Conservation (phyloP, 2,888 invertebrate genomes). For the Tetrapedia diversipes region DNA sequence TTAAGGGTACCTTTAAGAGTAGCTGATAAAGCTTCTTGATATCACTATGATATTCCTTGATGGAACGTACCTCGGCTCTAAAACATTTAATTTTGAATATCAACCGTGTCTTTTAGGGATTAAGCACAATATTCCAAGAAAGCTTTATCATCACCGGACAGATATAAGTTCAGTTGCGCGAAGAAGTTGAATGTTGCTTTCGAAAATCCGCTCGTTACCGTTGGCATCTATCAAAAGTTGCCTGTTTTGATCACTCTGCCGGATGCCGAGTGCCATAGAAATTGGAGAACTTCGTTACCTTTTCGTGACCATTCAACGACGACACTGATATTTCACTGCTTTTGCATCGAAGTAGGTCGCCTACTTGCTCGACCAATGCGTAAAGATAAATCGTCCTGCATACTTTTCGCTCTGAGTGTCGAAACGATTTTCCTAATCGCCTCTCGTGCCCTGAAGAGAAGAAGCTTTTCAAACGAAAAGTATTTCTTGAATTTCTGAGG, state of each 20-base stretch:
- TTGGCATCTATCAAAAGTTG: constrained; percentile 4
- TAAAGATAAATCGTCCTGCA: constrained; percentile 1
- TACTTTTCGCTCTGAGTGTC: background rate
- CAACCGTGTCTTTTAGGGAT: constrained; percentile 18
- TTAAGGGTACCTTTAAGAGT: background rate
- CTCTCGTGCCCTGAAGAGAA: background rate
- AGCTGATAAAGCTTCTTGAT: constrained; percentile 25
- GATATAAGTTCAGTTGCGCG: background rate
- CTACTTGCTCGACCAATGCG: background rate
- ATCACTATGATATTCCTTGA: constrained; percentile 25
- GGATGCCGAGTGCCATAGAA: background rate
- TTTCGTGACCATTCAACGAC: background rate
- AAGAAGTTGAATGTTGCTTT: constrained; percentile 14
- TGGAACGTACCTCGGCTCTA: background rate
- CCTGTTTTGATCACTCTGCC: background rate
- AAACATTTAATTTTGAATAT: constrained; percentile 16
- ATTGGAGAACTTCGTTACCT: background rate
- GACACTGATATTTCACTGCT: background rate
- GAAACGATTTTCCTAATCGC: constrained; percentile 12
- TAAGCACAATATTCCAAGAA: constrained; percentile 1
- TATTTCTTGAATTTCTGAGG: background rate
- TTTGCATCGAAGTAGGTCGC: background rate
- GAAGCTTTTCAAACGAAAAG: background rate
- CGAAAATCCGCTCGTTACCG: constrained; percentile 19
- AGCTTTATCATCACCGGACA: constrained; percentile 2